Evolutionary conservation across 1,140 invertebrate genomes (phyloP), one percentile per base, ranked within the genome.

Genomic region (Orius insidiosus): DNA sequence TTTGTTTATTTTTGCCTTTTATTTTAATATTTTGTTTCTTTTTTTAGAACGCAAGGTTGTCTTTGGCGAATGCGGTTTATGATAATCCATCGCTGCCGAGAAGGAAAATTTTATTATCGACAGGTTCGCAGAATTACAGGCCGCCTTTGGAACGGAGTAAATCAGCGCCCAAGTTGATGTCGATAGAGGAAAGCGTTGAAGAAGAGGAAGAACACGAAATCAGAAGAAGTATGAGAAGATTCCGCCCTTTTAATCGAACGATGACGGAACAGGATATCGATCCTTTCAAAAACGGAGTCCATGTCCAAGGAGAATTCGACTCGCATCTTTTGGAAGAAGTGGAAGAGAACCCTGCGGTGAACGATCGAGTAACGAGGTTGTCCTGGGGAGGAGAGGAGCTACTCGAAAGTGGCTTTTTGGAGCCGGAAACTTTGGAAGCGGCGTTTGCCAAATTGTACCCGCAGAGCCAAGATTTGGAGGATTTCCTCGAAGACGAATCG

Each of bases 91-190:
- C 75, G 59, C 72, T 82, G 68, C 85, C 76, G 33, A 71, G 75
- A 39, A 69, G 81, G 45, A 86, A 85, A 59, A 79, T 86, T 24
- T 64, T 86, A 9, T 61, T 85, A 1, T 83, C 79, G 51, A 81
- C 81, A 0, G 82, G 82, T 1, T 75, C 77, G 0, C 76, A 77
- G 49, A 87, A 85, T 55, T 86, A 86, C 58, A 67, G 87, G 49
- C 92, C 93, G 3, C 92, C 93, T 0, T 60, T 96, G 39, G 89
- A 94, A 60, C 73, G 90, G 49, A 94, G 88, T 0, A 94, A 93
- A 61, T 90, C 85, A 32, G 93, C 93, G 5, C 93, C 94, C 0
- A 92, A 94, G 60, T 66, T 98, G 2, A 85, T 82, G 45, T 78
- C 85, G 16, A 98, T 98, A 51, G 86, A 93, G 58, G 94, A 98